Evolutionary conservation across 2,797 vertebrate species (phyloP).

Genomic region (Bovichtus variegatus): DNA sequence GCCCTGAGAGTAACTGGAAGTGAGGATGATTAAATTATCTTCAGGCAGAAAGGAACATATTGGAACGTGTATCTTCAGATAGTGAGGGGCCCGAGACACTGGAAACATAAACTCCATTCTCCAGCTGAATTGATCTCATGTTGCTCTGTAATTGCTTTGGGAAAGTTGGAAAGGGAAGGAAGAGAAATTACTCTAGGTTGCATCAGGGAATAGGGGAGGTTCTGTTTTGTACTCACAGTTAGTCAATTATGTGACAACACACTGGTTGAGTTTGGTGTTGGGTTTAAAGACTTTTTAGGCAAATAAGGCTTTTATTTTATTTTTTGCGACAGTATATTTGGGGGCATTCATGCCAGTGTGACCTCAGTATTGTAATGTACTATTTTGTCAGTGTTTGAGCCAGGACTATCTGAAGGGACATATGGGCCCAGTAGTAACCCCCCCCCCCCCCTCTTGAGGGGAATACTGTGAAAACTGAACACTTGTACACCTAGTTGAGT

Average conservation of each 20-base stretch:
- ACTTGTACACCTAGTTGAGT: background rate
- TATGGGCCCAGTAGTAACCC: background rate
- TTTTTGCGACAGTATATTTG: background rate
- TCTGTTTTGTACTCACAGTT: constrained; percentile 38
- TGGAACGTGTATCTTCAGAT: constrained; percentile 64
- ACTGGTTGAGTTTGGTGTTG: background rate
- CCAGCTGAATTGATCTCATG: constrained; percentile 71
- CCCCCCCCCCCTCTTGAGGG: background rate
- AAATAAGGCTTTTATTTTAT: constrained; percentile 4
- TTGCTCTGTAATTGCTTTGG: constrained; percentile 76
- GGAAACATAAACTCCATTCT: constrained; percentile 70
- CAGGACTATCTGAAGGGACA: background rate
- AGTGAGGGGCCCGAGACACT: constrained; percentile 43
- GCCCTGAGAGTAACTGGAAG: constrained; percentile 71
- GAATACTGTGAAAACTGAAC: background rate
- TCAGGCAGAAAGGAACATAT: constrained; percentile 68
- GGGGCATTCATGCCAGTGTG: background rate
- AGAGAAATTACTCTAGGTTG: constrained; percentile 49
- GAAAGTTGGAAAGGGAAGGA: constrained; percentile 46
- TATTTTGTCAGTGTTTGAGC: background rate
- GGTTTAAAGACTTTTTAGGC: background rate
- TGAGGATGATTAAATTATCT: constrained; percentile 78
- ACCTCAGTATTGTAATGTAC: background rate
- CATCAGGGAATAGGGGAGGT: constrained; percentile 39
- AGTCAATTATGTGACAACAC: constrained; percentile 43